These are phyloP conservation scores for Brachystomella parvula DNA, from an alignment of 1,140 invertebrate genomes.

Conservation along the genomic window DNA sequence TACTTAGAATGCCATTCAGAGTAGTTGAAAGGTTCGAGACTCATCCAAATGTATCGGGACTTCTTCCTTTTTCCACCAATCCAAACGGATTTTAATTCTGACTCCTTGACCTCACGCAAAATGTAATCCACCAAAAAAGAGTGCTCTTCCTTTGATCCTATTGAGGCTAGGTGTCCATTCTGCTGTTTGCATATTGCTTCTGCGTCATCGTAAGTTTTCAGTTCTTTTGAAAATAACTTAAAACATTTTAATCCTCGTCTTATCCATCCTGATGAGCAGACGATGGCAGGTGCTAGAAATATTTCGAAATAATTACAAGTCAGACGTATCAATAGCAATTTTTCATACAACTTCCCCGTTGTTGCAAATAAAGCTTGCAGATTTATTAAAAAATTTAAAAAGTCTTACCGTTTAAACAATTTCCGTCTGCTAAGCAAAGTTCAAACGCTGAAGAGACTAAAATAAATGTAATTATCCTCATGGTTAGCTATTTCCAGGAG, in stretches of 20 bases:
- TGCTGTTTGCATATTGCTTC: neutral
- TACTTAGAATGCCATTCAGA: neutral
- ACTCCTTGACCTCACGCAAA: neutral
- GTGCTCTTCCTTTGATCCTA: neutral
- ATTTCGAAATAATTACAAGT: too few species aligned
- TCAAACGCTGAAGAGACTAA: too few species aligned
- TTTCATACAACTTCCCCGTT: too few species aligned
- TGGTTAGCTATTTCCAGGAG: too few species aligned
- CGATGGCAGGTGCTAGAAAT: neutral
- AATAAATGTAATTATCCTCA: too few species aligned
- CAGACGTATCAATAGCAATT: too few species aligned
- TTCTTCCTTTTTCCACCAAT: neutral
- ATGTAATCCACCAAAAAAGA: neutral
- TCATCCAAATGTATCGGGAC: neutral
- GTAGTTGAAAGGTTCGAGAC: neutral
- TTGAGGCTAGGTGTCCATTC: neutral
- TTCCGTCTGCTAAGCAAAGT: too few species aligned
- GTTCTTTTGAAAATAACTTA: neutral
- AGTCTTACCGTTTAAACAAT: too few species aligned
- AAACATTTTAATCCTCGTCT: neutral
- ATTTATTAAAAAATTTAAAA: too few species aligned
- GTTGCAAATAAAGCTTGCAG: too few species aligned
- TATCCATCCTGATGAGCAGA: neutral
- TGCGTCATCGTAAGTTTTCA: neutral
- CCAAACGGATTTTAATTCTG: neutral